These are phyloP conservation scores for Semotilus atromaculatus DNA, from an alignment of 2,797 vertebrate species.

Conservation along the genomic window DNA sequence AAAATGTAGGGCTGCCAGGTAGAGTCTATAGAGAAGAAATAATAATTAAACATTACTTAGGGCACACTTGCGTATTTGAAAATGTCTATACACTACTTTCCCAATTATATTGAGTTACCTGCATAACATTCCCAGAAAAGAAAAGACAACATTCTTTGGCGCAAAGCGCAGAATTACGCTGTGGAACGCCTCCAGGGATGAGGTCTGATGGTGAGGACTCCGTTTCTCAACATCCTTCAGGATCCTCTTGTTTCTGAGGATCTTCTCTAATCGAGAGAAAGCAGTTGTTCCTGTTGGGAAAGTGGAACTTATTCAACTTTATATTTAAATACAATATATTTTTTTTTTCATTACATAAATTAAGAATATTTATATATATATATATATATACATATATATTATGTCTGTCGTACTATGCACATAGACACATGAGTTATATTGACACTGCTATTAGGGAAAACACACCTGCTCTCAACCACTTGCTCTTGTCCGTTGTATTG, in stretches of 20 bases:
- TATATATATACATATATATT: too few relatives aligned
- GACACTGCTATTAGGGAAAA: not conserved
- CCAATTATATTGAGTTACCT: not conserved
- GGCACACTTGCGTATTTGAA: not conserved
- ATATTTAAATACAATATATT: too few relatives aligned
- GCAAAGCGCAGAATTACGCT: not conserved
- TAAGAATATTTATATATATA: not conserved
- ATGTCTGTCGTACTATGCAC: too few relatives aligned
- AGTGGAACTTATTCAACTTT: not conserved
- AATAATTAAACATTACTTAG: not conserved
- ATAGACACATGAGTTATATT: not conserved
- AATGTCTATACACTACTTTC: not conserved
- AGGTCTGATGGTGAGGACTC: conserved; percentile 8
- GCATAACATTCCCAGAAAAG: not conserved
- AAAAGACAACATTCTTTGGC: not conserved
- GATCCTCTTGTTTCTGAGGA: not conserved
- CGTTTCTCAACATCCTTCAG: not conserved
- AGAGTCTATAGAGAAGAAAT: not conserved
- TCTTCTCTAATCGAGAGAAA: not conserved
- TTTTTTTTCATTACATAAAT: too few relatives aligned
- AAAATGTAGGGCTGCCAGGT: not conserved
- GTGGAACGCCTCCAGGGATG: not conserved
- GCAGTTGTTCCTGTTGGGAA: not conserved
- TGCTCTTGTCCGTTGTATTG: too few relatives aligned
- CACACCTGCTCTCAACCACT: not conserved